A percentile compares a stretch with the other conserved stretches of the same genome.
Evolutionary conservation across 1,140 invertebrate species (phyloP).

Genomic region (Penaeus vannamei): DNA sequence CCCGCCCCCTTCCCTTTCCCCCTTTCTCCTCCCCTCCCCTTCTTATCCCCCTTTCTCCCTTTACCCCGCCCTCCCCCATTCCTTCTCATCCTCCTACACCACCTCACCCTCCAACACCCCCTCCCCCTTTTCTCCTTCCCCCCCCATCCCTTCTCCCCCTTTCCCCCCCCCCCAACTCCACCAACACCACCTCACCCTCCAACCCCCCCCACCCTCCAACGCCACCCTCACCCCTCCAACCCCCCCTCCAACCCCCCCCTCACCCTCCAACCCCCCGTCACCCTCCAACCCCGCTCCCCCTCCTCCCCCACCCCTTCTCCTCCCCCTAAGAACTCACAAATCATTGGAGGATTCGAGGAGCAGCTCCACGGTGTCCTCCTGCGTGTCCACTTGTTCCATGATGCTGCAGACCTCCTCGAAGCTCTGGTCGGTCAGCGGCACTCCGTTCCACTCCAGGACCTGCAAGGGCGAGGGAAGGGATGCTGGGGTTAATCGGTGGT

Average conservation of each 20-base stretch:
- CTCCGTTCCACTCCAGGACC: constrained; percentile 86
- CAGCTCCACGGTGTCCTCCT: constrained; percentile 84
- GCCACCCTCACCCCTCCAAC: background rate
- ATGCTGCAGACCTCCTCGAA: constrained; percentile 91
- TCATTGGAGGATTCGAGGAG: constrained; percentile 85
- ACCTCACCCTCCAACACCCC: too few species aligned
- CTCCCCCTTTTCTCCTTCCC: too few species aligned
- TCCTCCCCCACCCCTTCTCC: background rate
- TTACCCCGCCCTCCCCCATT: background rate
- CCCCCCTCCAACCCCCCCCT: background rate
- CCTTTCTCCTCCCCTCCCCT: background rate
- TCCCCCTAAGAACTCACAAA: constrained; percentile 56
- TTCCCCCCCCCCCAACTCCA: background rate
- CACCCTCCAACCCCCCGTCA: background rate
- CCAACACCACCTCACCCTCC: background rate
- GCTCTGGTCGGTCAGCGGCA: constrained; percentile 87
- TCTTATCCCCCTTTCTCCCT: background rate
- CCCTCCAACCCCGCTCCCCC: background rate
- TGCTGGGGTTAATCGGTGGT: constrained; percentile 70
- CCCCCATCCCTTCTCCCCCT: background rate
- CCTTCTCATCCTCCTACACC: too few species aligned
- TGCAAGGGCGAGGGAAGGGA: constrained; percentile 62
- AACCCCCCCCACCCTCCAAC: background rate
- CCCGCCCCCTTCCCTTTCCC: background rate
- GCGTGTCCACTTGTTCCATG: constrained; percentile 80